These are phyloP conservation scores for Hippocampus zosterae DNA, from an alignment of 2,113 vertebrate genomes.

Conservation along the genomic window DNA sequence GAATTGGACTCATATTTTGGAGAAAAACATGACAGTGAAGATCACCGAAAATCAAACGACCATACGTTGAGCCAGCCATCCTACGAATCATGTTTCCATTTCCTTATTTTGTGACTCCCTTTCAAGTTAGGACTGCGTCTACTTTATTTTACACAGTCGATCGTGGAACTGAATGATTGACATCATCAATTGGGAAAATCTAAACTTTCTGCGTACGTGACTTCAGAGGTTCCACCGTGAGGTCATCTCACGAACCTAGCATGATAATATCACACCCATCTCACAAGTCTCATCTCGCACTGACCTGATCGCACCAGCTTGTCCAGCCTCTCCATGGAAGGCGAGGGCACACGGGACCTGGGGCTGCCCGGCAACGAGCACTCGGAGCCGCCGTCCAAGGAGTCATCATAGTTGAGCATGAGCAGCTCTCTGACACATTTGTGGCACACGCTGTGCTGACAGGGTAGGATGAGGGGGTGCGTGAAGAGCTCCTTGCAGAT, in stretches of 20 bases:
- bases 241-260: background rate
- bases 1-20: background rate
- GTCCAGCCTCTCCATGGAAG: conserved; percentile 92
- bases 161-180: background rate
- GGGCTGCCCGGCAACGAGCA: conserved; percentile 89
- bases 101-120: too few species aligned
- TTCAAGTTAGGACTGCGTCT: background rate
- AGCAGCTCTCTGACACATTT: conserved; percentile 92
- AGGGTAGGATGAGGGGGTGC: conserved; percentile 92
- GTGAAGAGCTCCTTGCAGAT: conserved; percentile 96
- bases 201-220: background rate
- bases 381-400: conserved; percentile 86
- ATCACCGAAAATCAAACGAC: too few species aligned
- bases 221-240: background rate
- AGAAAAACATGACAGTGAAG: background rate
- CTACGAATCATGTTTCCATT: too few species aligned
- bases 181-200: background rate
- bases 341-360: conserved; percentile 78
- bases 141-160: background rate
- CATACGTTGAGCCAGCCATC: too few species aligned
- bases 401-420: conserved; percentile 84
- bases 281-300: conserved; percentile 13
- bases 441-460: conserved; percentile 95
- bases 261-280: background rate
- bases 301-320: conserved; percentile 87